Percentiles rank a stretch among this genome's conserved stretches.
These are phyloP conservation scores for Hydrozoanthus tunicans DNA, from an alignment of 64 coral and sea anemone genomes.

Conservation along the genomic window DNA sequence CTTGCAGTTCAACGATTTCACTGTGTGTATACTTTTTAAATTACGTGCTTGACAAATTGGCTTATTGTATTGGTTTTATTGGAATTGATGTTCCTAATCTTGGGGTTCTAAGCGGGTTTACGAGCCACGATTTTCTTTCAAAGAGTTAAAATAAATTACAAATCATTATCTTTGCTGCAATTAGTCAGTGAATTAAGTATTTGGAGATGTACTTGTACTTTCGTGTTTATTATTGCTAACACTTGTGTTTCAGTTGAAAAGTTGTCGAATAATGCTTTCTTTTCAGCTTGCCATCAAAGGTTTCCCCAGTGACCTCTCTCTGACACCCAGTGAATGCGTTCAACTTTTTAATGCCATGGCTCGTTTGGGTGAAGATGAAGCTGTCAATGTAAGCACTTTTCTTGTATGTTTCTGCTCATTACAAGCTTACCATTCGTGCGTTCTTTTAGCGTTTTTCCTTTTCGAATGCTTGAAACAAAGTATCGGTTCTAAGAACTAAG, in stretches of 20 bases:
- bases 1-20: neutral
- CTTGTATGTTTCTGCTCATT: neutral
- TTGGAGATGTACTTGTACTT: neutral
- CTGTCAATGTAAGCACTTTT: neutral
- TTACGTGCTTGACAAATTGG: neutral
- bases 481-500: too few relatives aligned
- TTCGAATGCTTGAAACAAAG: too few relatives aligned
- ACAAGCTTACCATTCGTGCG: neutral
- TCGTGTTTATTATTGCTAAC: neutral
- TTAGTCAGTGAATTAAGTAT: neutral
- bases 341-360: slow-evolving; percentile 28
- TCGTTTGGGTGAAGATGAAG: slow-evolving; percentile 11
- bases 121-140: too few relatives aligned
- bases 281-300: slow-evolving; percentile 52
- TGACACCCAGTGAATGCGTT: slow-evolving; percentile 36
- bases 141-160: too few relatives aligned
- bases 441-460: neutral
- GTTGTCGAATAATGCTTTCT: neutral
- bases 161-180: too few relatives aligned
- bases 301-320: slow-evolving; percentile 49
- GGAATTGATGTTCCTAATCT: too few relatives aligned
- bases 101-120: too few relatives aligned
- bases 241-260: neutral
- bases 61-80: too few relatives aligned
- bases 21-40: neutral